phyloP scores from a whole-genome alignment of 2,888 invertebrate genomes.

The Harpagoxenus sublaevis region DNA sequence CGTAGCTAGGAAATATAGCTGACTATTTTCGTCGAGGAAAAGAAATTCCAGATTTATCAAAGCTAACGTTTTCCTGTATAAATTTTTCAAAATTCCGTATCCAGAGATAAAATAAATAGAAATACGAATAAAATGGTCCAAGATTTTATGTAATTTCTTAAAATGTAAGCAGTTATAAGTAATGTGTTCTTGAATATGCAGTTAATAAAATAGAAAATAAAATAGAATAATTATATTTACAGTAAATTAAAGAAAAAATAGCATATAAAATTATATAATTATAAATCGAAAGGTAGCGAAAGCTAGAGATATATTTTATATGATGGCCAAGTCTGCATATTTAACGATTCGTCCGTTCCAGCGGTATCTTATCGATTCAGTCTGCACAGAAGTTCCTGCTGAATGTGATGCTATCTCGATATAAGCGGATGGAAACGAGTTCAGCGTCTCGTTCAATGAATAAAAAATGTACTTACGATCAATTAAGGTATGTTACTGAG shows the following conservation, averaged over 20 bases:
- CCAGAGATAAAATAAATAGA: neutral
- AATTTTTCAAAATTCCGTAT: neutral
- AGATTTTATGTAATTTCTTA: neutral
- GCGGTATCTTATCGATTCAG: neutral
- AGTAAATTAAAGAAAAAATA: neutral
- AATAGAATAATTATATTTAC: neutral
- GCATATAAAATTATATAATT: neutral
- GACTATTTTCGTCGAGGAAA: neutral
- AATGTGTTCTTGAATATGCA: too few relatives aligned
- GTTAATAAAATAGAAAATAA: neutral
- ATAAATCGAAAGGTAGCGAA: neutral
- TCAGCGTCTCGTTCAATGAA: slow-evolving; percentile 18
- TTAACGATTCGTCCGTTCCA: slow-evolving; percentile 19
- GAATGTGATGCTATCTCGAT: slow-evolving; percentile 28
- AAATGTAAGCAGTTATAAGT: neutral
- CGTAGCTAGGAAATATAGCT: neutral
- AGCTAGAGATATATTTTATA: neutral
- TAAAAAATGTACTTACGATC: slow-evolving; percentile 32
- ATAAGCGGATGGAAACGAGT: slow-evolving; percentile 40
- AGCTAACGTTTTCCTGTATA: neutral
- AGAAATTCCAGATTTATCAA: slow-evolving; percentile 5
- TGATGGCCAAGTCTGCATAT: neutral
- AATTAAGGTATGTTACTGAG: slow-evolving; percentile 36
- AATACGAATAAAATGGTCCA: neutral
- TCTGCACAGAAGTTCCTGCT: neutral